These are phyloP conservation scores for Bombus impatiens DNA, from an alignment of 1,140 invertebrate species.

Conservation along the genomic window DNA sequence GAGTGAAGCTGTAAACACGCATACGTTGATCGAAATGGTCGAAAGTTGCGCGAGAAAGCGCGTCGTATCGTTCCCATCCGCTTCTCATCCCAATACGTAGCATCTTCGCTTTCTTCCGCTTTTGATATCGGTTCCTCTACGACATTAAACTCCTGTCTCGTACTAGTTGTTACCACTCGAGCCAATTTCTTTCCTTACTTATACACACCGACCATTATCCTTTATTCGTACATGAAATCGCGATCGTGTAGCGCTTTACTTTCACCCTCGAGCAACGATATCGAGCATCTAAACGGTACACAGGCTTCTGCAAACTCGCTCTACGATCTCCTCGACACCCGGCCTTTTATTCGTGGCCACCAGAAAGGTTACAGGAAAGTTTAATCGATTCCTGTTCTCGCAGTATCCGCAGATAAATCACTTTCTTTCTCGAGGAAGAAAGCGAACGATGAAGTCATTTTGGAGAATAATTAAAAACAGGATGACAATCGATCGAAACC, in stretches of 20 bases:
- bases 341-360: too few relatives aligned
- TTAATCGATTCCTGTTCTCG: too few relatives aligned
- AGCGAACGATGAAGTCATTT: not conserved
- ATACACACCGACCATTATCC: too few relatives aligned
- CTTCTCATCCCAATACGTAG: not conserved
- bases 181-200: not conserved
- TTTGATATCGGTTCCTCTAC: not conserved
- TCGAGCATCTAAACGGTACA: too few relatives aligned
- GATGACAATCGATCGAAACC: not conserved
- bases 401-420: not conserved
- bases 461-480: not conserved
- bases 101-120: constrained; percentile 15
- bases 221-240: not conserved
- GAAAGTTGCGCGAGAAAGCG: constrained; percentile 36
- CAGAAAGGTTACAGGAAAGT: not conserved
- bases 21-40: not conserved
- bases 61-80: not conserved
- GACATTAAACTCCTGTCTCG: not conserved
- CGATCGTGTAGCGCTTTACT: not conserved
- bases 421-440: not conserved
- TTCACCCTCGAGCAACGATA: constrained; percentile 13
- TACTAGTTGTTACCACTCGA: not conserved
- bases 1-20: too few relatives aligned
- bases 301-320: not conserved
- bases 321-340: not conserved